phyloP scores from a whole-genome alignment of 2,113 vertebrate species.

The Panthera uncia region DNA sequence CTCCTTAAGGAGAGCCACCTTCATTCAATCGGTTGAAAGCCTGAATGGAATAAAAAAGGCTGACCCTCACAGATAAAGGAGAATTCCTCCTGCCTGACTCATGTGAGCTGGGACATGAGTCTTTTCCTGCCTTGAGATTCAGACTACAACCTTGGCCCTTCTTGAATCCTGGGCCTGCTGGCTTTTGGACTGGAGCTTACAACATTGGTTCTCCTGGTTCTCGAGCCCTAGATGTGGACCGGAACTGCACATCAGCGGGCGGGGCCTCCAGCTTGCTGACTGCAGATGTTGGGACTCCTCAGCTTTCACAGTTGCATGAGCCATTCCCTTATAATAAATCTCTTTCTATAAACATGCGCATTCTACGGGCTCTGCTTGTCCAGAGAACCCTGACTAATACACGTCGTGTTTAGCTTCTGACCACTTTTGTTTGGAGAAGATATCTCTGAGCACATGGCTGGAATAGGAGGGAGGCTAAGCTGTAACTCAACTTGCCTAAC shows the following conservation, averaged over 20 bases:
- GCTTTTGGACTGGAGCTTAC: neutral
- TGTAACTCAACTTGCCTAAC: neutral
- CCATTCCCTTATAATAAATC: neutral
- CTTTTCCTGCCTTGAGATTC: neutral
- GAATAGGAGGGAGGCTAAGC: neutral
- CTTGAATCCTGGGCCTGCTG: neutral
- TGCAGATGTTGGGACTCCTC: neutral
- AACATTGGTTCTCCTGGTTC: neutral
- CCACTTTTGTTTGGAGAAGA: neutral
- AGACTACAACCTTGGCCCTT: neutral
- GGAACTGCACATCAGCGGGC: neutral
- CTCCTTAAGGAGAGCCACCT: neutral
- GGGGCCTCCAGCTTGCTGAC: neutral
- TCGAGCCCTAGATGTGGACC: neutral
- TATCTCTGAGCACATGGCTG: neutral
- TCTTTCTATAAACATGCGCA: neutral
- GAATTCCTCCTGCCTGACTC: neutral
- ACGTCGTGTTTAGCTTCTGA: neutral
- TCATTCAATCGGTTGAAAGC: neutral
- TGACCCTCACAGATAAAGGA: neutral
- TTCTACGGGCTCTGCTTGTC: neutral
- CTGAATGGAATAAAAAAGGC: neutral
- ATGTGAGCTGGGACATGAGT: neutral
- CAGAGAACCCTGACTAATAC: neutral
- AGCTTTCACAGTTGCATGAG: neutral